Evolutionary conservation across 2,888 invertebrate genomes (phyloP).

Genomic region (Drosophila meridiana): DNA sequence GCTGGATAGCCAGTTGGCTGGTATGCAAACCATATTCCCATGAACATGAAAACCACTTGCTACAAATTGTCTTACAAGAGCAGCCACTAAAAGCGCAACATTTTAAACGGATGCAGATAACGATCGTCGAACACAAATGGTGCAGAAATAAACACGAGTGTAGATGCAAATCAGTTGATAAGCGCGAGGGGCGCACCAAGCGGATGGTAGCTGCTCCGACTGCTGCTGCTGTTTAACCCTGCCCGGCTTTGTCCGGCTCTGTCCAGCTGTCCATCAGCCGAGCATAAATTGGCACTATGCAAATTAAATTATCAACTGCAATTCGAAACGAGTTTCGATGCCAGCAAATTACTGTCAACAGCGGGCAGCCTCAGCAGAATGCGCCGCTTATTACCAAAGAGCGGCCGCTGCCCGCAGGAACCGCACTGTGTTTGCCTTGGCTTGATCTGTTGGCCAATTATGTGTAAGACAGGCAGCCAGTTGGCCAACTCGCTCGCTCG

Average conservation of each 20-base stretch:
- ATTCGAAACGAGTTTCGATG: slow-evolving; percentile 71
- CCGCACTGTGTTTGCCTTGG: slow-evolving; percentile 2
- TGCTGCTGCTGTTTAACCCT: slow-evolving; percentile 61
- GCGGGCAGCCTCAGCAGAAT: slow-evolving; percentile 54
- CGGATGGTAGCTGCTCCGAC: slow-evolving; percentile 18
- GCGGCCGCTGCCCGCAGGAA: slow-evolving; percentile 12
- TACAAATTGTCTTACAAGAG: slow-evolving; percentile 79
- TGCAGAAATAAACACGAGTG: slow-evolving; percentile 84
- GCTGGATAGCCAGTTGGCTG: slow-evolving; percentile 14
- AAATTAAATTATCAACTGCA: slow-evolving; percentile 82
- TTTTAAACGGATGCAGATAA: slow-evolving; percentile 82
- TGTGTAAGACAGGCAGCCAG: slow-evolving; percentile 75
- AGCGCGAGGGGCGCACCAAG: slow-evolving; percentile 33
- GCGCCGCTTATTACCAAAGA: slow-evolving; percentile 69
- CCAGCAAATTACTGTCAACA: slow-evolving; percentile 82
- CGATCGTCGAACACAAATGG: slow-evolving; percentile 83
- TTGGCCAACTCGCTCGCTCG: slow-evolving; percentile 1
- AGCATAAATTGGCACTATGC: slow-evolving; percentile 83
- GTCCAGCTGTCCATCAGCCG: slow-evolving; percentile 65
- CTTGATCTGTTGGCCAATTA: slow-evolving; percentile 56
- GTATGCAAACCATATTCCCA: slow-evolving; percentile 78
- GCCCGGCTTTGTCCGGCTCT: slow-evolving; percentile 29
- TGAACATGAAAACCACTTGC: slow-evolving; percentile 80
- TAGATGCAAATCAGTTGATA: slow-evolving; percentile 81
- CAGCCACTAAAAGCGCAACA: slow-evolving; percentile 62